Percentiles rank a stretch among this genome's conserved stretches.
Evolutionary conservation across 30 jellyfish, hydroid and myxozoan species (phyloP).

Genomic region (Aurelia coerulea): DNA sequence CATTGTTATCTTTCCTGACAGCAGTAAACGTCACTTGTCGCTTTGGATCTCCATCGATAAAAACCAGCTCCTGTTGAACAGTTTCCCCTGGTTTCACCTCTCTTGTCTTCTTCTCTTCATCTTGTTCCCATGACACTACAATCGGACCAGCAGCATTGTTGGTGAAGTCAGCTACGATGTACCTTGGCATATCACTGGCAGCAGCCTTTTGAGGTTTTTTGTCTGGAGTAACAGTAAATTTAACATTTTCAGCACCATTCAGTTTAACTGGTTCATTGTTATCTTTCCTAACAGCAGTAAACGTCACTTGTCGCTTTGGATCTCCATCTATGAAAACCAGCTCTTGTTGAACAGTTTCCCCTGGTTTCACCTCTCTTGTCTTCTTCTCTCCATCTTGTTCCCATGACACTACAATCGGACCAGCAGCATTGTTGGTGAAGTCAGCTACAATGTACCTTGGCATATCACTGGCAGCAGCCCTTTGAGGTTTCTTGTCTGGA

Average conservation of each 20-base stretch:
- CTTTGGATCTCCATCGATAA: constrained; percentile 15
- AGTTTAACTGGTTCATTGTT: constrained; percentile 13
- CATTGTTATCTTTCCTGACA: constrained; percentile 30
- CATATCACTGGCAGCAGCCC: neutral
- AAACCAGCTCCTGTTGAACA: neutral
- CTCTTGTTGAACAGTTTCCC: neutral
- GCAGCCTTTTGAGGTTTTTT: constrained; percentile 16
- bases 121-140: constrained; percentile 18
- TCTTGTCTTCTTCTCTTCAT: constrained; percentile 15
- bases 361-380: neutral
- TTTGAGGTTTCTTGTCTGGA: neutral
- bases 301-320: constrained; percentile 3
- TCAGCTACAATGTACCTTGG: neutral
- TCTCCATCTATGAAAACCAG: constrained; percentile 26
- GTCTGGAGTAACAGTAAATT: constrained; percentile 18
- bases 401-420: neutral
- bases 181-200: constrained; percentile 13
- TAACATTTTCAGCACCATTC: constrained; percentile 27
- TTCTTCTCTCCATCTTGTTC: constrained; percentile 14
- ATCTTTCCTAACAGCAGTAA: constrained; percentile 35
- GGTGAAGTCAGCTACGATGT: constrained; percentile 26
- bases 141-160: constrained; percentile 40
- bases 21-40: constrained; percentile 24
- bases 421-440: neutral
- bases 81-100: constrained; percentile 20